Evolutionary conservation across 2,797 vertebrate genomes (phyloP), one percentile per base, ranked within the genome.

Genomic region (Tragelaphus oryx): DNA sequence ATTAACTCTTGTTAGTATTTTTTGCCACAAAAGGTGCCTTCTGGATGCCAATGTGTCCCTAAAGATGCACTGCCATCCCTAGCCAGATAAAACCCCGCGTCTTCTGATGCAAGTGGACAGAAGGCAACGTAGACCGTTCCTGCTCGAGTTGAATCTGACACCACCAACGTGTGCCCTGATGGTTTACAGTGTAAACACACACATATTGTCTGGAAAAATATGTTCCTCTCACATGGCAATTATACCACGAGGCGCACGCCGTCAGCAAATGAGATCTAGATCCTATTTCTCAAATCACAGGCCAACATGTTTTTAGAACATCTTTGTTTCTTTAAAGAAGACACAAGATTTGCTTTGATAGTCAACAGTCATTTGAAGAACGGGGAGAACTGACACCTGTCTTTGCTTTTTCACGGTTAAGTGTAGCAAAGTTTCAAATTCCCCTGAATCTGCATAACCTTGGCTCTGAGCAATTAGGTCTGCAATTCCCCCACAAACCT

Each of bases 11-110:
- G 75, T 93, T 98, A 95, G 96, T 97, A 80, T 96, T 94, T 98
- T 98, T 98, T 97, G 97, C 98, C 95, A 96, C 96, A 98, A 99
- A 98, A 99, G 98, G 97, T 98, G 98, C 99, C 99, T 99, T 99
- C 99, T 98, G 99, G 98, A 99, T 99, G 98, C 98, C 99, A 99
- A 96, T 98, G 98, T 98, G 98, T 99, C 99, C 99, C 99, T 98
- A 98, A 98, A 99, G 99, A 99, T 99, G 98, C 93, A 98, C 99
- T 99, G 99, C 99, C 99, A 99, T 98, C 98, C 99, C 97, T 98
- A 99, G 98, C 98, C 98, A 98, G 97, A 97, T 98, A 98, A 98
- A 99, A 98, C 97, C 98, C 98, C 98, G 98, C 98, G 98, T 97
- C 97, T 98, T 98, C 98, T 99, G 99, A 99, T 99, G 98, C 93